Evolutionary conservation across 2,113 vertebrate species (phyloP), one percentile per base, ranked within the genome.

Genomic region (Coryphaenoides rupestris): DNA sequence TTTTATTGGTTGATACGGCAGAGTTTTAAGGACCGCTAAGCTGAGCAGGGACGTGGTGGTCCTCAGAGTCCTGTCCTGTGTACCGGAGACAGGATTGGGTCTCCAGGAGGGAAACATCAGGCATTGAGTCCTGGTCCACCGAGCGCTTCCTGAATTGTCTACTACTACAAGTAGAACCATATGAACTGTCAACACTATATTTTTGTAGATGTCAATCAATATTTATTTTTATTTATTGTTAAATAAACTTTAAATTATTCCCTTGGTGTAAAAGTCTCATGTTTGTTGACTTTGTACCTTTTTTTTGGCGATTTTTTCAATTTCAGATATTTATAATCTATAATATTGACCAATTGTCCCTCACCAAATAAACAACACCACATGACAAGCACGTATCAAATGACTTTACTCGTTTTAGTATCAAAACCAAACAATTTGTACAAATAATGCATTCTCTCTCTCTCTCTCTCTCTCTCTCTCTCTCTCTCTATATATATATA

Each of bases 221-320:
- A 89, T 86, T 85, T 90, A 88, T 91, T 91, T n/a, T 86, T 89
- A 88, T 88, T 87, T 63, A 86, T 88, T 88, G 86, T 84, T 85
- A 82, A 90, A 89, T 89, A 90, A 89, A 89, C 68, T 79, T 80
- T 60, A 53, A 79, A 84, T 81, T 72, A 85, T 76, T 78, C 70
- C 75, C 69, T 85, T 75, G 79, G 62, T 75, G 74, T 75, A 59
- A 66, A 69, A 3, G 61, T n/a, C n/a, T n/a, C n/a, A n/a, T n/a
- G n/a, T n/a, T n/a, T n/a, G n/a, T n/a, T n/a, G n/a, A n/a, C n/a
- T n/a, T n/a, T n/a, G n/a, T n/a, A n/a, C n/a, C n/a, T n/a, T n/a
- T n/a, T n/a, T n/a, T n/a, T n/a, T n/a, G n/a, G n/a, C n/a, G n/a
- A n/a, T n/a, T n/a, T n/a, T n/a, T n/a, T n/a, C n/a, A n/a, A n/a